phyloP scores from a whole-genome alignment of 2,113 vertebrate species.

The Odontophorus gujanensis region DNA sequence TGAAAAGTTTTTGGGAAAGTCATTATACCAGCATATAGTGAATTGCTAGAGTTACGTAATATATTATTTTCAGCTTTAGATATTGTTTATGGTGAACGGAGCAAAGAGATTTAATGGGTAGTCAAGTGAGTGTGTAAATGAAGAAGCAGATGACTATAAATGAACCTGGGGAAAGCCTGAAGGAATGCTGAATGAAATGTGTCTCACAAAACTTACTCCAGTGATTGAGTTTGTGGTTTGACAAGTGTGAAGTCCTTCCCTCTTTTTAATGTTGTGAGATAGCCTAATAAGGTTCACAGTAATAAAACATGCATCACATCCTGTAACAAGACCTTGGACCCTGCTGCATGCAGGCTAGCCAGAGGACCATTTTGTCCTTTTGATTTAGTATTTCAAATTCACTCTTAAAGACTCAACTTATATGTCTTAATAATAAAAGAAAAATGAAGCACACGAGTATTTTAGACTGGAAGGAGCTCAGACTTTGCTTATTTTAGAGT shows the following conservation, averaged over 20 bases:
- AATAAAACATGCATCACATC: background rate
- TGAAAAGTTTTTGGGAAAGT: background rate
- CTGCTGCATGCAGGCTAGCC: background rate
- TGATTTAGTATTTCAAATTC: background rate
- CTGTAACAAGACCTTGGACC: background rate
- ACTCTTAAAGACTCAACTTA: background rate
- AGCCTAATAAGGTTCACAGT: background rate
- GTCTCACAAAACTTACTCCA: background rate
- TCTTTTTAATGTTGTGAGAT: background rate
- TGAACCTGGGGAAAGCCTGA: background rate
- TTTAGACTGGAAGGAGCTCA: background rate
- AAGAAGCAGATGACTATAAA: background rate
- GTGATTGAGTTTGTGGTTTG: background rate
- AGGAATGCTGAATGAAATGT: background rate
- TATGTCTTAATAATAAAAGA: background rate
- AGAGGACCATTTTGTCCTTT: background rate
- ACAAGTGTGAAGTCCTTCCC: background rate
- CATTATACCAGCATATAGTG: background rate
- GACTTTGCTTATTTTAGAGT: background rate
- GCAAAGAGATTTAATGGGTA: background rate
- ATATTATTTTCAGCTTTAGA: background rate
- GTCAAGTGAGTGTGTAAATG: background rate
- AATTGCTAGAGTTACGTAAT: background rate
- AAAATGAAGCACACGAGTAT: background rate
- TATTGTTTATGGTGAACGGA: background rate